Evolutionary conservation across 2,113 vertebrate species (phyloP).

Genomic region (Xiphophorus maculatus): DNA sequence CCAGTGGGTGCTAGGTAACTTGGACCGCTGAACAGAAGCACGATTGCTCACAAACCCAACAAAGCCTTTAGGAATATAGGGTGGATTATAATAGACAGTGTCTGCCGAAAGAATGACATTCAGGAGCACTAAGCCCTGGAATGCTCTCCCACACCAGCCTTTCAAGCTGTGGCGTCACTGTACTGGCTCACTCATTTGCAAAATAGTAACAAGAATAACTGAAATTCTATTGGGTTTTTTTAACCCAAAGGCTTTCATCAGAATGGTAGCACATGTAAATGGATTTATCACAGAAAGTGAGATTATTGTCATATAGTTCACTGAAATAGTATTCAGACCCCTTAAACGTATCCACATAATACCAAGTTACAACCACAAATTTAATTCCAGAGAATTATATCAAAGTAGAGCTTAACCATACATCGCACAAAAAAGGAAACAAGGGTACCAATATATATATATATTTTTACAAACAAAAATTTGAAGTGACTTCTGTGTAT

Average conservation of each 20-base stretch:
- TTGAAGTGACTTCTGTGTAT: too few relatives aligned
- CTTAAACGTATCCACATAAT: not conserved
- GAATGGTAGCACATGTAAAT: not conserved
- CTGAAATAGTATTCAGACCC: not conserved
- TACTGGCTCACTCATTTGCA: constrained; percentile 30
- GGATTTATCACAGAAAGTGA: too few relatives aligned
- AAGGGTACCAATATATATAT: too few relatives aligned
- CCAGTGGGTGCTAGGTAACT: constrained; percentile 40
- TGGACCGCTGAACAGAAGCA: constrained; percentile 56
- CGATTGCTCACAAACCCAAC: constrained; percentile 71
- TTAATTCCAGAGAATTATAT: too few relatives aligned
- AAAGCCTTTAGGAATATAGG: constrained; percentile 73
- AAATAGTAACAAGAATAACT: constrained; percentile 16
- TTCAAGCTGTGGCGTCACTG: constrained; percentile 43
- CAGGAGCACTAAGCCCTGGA: constrained; percentile 70
- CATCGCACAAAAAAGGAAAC: too few relatives aligned
- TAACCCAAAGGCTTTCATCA: not conserved
- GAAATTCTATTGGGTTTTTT: constrained; percentile 7
- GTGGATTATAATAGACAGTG: constrained; percentile 68
- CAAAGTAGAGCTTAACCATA: too few relatives aligned
- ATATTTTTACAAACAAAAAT: too few relatives aligned
- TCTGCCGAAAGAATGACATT: constrained; percentile 62
- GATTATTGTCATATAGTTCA: not conserved
- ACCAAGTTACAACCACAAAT: not conserved
- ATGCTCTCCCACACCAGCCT: constrained; percentile 54